A percentile compares a stretch with the other conserved stretches of the same genome.
These are phyloP conservation scores for Todiramphus chloris DNA, from an alignment of 2,113 vertebrate species.

Conservation along the genomic window DNA sequence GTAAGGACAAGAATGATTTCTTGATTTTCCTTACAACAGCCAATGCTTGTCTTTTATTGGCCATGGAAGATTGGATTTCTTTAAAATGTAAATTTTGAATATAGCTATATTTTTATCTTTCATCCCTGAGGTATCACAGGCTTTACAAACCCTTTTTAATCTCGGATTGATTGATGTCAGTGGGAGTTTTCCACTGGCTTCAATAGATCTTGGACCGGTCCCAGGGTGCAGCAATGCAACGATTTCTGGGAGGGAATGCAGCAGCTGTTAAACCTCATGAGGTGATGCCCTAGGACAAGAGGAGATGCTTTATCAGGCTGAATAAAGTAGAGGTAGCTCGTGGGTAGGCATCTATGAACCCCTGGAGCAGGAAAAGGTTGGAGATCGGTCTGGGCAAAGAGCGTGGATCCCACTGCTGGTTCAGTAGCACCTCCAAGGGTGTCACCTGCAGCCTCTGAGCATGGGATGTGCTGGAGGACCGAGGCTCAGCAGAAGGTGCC, in stretches of 20 bases:
- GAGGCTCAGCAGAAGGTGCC: neutral
- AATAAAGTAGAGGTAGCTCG: neutral
- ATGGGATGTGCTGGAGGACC: fast-evolving
- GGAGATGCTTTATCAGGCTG: neutral
- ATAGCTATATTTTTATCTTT: neutral
- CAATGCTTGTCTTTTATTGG: neutral
- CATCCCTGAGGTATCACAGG: neutral
- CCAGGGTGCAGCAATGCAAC: conserved; percentile 3
- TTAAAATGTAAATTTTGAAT: neutral
- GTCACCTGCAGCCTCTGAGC: neutral
- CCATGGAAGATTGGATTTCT: neutral
- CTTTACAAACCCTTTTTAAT: neutral
- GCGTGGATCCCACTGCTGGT: neutral
- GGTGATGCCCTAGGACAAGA: neutral
- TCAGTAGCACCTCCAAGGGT: neutral
- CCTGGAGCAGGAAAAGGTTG: neutral
- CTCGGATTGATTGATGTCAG: neutral
- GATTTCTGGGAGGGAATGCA: neutral
- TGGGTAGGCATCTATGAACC: neutral
- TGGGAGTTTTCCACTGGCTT: neutral
- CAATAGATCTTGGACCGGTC: neutral
- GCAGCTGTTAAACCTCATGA: neutral
- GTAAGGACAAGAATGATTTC: neutral
- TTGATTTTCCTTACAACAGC: neutral
- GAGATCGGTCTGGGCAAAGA: neutral